Evolutionary conservation across 1,140 invertebrate genomes (phyloP), one percentile per base, ranked within the genome.

Genomic region (Pachypsylla venusta): DNA sequence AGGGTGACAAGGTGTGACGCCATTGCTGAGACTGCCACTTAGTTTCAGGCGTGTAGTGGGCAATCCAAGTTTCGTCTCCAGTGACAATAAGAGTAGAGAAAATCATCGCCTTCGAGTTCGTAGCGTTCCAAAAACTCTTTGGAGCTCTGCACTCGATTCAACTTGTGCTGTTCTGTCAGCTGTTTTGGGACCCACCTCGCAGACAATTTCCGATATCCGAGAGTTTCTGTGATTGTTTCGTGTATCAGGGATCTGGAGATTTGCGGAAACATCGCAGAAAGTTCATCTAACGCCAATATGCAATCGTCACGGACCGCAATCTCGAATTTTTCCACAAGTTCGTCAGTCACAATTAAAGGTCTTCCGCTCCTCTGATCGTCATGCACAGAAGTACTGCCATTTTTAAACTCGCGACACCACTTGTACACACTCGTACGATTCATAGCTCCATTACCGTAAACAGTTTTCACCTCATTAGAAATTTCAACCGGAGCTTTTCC

Each of bases 61-160:
- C 26, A 57, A 66, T 60, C 62, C 59, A 67, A 19, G 61, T 65
- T 59, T 64, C 65, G 55, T 69, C 61, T n/a, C 62, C 63, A 25
- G 61, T 67, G 27, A 64, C 56, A 30, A 68, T 60, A 24, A 12
- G 12, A 13, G 61, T 40, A 19, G n/a, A 66, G 62, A 62, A 64
- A 63, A 22, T 63, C 56, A 25, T 66, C 57, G 13, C 63, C 60
- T 2, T 61, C 30, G 3, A 60, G 39, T 57, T 60, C 28, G 24
- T 60, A 42, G 3, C 59, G 59, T 57, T 60, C 39, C 59, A 57
- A 60, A 59, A 59, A n/a, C 27, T 59, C 40, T 22, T 25, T 24
- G 26, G 39, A 42, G 24, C 19, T 19, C 10, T 12, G 2, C 22
- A 30, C 30, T 58, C 35, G 42, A 26, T 27, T 26, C 25, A 56